Evolutionary conservation across 2,113 vertebrate genomes (phyloP), one percentile per base, ranked within the genome.

Genomic region (Rissa tridactyla): DNA sequence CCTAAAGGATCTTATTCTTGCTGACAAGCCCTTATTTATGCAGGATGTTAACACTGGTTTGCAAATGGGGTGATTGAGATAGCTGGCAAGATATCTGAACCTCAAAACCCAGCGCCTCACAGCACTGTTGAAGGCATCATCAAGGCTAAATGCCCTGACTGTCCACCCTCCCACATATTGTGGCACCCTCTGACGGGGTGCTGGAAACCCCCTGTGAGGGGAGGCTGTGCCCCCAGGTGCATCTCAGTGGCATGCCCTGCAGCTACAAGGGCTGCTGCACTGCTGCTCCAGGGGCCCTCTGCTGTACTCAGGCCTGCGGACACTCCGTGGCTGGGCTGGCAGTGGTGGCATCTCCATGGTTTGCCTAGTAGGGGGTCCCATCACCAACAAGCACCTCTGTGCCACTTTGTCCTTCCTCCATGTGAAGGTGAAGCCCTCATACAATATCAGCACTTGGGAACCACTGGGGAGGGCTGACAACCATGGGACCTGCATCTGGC

Each of bases 401-500:
- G 27, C 22, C 4, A 14, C n/a, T 20, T 70, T 36, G 40, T 9
- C 60, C 58, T 44, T 70, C 29, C 34, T 65, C 15, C 27, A 57
- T 14, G 57, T 2, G 20, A 64, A 88, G 40, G 26, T 8, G 3
- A 40, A 57, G 19, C 17, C 22, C 73, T 57, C 66, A 80, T 52
- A 26, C 7, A 32, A 32, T 9, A 26, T 25, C 17, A 32, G 9
- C 8, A 4, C n/a, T 52, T 44, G 15, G 47, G 13, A 76, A 69
- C 12, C 10, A 9, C 13, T 22, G 36, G 9, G 34, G n/a, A 88
- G n/a, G 44, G 8, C 49, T 65, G 64, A 69, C 14, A 57, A 8
- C 22, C 0, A 0, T 17, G 26, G 9, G 19, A 4, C 3, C 58
- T 73, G 34, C 20, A 29, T 34, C 64, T 83, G n/a, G 11, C 30